A percentile compares a stretch with the other conserved stretches of the same genome.
These are phyloP conservation scores for Nasonovia ribisnigri DNA, from an alignment of 2,888 invertebrate genomes.

Conservation along the genomic window DNA sequence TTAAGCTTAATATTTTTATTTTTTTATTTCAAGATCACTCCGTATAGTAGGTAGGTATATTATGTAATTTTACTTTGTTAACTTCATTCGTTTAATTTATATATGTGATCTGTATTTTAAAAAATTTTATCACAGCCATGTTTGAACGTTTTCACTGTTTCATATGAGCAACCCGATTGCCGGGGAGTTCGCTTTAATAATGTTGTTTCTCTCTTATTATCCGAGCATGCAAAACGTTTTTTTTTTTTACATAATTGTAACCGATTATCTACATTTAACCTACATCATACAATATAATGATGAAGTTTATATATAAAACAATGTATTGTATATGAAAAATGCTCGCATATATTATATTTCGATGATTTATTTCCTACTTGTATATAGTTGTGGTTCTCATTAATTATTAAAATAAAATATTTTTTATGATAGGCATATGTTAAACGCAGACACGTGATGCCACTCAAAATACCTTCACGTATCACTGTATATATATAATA, in stretches of 20 bases:
- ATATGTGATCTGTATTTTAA: no score
- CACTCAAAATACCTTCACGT: not conserved
- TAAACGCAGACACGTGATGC: not conserved
- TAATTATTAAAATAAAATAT: not conserved
- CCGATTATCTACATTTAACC: not conserved
- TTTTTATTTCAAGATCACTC: no score
- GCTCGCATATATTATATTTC: not conserved
- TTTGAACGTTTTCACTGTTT: no score
- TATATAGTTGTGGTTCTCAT: not conserved
- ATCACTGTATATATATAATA: not conserved
- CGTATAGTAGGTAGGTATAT: no score
- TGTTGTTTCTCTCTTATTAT: no score
- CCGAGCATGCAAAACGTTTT: not conserved
- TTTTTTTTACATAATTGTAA: not conserved
- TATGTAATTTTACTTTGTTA: no score
- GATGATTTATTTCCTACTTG: not conserved
- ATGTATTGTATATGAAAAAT: not conserved
- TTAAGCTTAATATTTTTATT: no score
- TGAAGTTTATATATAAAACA: not conserved
- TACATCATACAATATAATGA: not conserved
- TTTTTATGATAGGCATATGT: not conserved
- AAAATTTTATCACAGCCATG: no score
- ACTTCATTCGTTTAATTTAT: no score
- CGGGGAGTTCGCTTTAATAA: no score
- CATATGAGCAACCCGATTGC: no score